Evolutionary conservation across 2,113 vertebrate genomes (phyloP), one percentile per base, ranked within the genome.

Genomic region (Antechinus flavipes): DNA sequence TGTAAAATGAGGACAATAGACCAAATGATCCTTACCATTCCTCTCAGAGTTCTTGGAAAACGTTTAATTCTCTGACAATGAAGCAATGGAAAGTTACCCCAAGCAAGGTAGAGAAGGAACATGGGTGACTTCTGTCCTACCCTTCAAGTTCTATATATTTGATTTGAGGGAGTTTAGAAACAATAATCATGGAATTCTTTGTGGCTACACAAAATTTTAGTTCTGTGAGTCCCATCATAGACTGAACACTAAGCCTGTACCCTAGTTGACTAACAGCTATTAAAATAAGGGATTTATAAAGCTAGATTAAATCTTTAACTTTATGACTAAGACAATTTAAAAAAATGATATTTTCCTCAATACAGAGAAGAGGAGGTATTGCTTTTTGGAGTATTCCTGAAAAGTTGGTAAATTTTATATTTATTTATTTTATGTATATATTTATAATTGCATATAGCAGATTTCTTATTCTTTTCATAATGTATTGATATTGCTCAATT

Each of bases 241-340:
- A 89, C 93, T 90, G 54, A 98, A 97, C 96, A 97, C 91, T 89
- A 96, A 92, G 94, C 94, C 93, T 95, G 26, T 55, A 91, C 50
- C 54, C 0, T 0, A 91, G 94, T 95, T 95, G 94, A 95, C 0
- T 94, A 92, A 96, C 93, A 25, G 94, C 24, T 54, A 93, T 96
- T 93, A 97, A 98, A 98, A 95, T 8, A 94, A 96, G 94, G 12
- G 52, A 19, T 90, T 97, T 97, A 91, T 95, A 97, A 98, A 97
- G 97, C 6, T 52, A 90, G 12, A 61, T 95, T 84, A 8, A 0
- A 52, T 52, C 46, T 91, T 97, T 58, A 92, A 8, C 95, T 96
- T 97, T 96, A 94, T 93, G 90, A 76, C 2, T 1, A 25, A 42
- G 0, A 0, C 14, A 52, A 52, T 24, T 89, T 93, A 91, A 42